Conservation (phyloP, 1,140 invertebrate genomes). For the Hetaerina americana region DNA sequence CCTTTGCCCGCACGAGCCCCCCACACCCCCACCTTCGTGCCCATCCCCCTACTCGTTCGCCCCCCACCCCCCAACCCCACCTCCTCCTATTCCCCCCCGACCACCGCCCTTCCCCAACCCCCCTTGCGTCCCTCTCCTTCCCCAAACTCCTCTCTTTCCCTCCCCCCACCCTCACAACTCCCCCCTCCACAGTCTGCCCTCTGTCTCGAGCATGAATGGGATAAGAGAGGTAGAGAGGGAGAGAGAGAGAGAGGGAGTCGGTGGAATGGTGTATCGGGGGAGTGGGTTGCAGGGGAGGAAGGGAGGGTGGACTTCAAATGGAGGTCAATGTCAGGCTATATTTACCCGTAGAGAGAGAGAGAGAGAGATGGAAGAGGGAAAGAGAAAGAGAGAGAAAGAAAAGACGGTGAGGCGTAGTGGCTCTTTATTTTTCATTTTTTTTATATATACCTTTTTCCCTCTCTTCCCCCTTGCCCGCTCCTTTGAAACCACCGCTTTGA, state of each 20-base stretch:
- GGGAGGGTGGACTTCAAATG: constrained; percentile 30
- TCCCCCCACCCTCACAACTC: constrained; percentile 1
- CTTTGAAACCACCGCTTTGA: neutral
- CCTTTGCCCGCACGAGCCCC: no score
- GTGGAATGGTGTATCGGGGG: constrained; percentile 3
- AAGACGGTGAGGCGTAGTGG: neutral
- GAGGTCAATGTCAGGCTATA: constrained; percentile 24
- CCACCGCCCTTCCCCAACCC: no score
- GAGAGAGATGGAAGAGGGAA: no score
- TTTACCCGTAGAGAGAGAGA: neutral
- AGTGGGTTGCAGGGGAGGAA: constrained; percentile 21
- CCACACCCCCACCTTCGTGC: neutral
- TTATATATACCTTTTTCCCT: no score
- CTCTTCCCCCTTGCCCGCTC: neutral
- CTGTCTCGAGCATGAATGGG: neutral
- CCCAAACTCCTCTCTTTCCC: neutral
- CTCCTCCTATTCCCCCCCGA: neutral
- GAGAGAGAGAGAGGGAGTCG: constrained; percentile 14
- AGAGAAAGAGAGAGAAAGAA: neutral
- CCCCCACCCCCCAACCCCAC: neutral
- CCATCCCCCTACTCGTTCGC: neutral
- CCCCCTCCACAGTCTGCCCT: neutral
- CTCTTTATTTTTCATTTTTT: neutral
- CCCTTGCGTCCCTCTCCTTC: neutral
- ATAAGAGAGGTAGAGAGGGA: constrained; percentile 11